These are phyloP conservation scores for Drosophila eohydei DNA, from an alignment of 2,888 invertebrate species.

Conservation along the genomic window DNA sequence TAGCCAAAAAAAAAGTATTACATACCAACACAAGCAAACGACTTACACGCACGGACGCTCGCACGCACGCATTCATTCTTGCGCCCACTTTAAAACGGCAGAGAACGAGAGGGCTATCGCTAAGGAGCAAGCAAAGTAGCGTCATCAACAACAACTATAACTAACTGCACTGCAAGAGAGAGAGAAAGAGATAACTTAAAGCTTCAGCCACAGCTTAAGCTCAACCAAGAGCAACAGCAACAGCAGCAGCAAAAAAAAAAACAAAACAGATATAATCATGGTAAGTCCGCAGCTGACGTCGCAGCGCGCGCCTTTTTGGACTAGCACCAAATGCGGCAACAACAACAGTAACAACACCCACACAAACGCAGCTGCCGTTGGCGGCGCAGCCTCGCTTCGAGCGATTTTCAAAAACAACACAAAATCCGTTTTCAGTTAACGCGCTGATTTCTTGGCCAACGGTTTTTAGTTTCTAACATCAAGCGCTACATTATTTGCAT, in stretches of 20 bases:
- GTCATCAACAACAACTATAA: constrained; percentile 11
- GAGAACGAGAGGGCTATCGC: constrained; percentile 1
- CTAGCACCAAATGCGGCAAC: constrained; percentile 63
- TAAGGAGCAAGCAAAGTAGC: constrained; percentile 15
- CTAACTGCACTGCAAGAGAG: constrained; percentile 27
- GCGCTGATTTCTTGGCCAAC: constrained; percentile 48
- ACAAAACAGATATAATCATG: constrained; percentile 42
- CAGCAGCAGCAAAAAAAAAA: constrained; percentile 5
- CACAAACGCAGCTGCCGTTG: constrained; percentile 37
- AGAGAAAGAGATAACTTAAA: constrained; percentile 9
- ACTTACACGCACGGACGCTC: constrained; percentile 19
- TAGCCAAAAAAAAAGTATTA: constrained; percentile 43
- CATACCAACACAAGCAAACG: constrained; percentile 27
- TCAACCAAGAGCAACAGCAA: constrained; percentile 15
- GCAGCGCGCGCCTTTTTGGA: constrained; percentile 68
- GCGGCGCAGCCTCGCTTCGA: constrained; percentile 22
- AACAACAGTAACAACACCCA: constrained; percentile 38
- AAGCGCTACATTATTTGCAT: constrained; percentile 21
- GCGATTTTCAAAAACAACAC: constrained; percentile 22
- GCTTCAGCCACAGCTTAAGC: constrained; percentile 31
- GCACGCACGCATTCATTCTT: constrained; percentile 37
- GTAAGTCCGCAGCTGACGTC: constrained; percentile 56
- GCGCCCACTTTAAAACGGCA: constrained; percentile 32
- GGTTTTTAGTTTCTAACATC: constrained; percentile 14
- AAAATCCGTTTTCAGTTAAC: constrained; percentile 51